Evolutionary conservation across 1,140 invertebrate species (phyloP), one percentile per base, ranked within the genome.

Genomic region (Temnothorax nylanderi): DNA sequence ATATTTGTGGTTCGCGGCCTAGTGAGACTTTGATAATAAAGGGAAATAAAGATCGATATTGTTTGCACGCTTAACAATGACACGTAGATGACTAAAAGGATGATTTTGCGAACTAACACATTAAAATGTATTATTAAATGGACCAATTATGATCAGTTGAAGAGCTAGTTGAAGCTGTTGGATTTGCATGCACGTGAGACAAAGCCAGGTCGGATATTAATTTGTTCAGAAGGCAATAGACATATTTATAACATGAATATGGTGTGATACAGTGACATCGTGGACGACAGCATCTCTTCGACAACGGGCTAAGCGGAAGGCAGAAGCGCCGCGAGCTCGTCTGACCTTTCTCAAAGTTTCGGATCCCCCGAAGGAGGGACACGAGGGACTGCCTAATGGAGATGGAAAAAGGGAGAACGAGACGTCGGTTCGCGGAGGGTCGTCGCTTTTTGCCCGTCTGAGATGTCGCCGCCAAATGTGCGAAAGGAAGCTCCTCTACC

Each of bases 381-480:
- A 72, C 76, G 77, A 84, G 77, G 72, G 85, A 87, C 56, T 87
- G 18, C 71, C 80, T 87, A 90, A 88, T 69, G 85, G 75, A 82
- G 76, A 71, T 49, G 64, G 60, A 82, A 64, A 88, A 56, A 67
- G 75, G 58, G 87, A 90, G 69, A 74, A 86, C 87, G 85, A 88
- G 90, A 88, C 58, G 75, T 41, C 75, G 74, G 80, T 90, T 82
- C 75, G 87, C 85, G 85, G 84, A 89, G 90, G 88, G 85, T 91
- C 90, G 90, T 82, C 69, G 74, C 77, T 93, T 93, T 93, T 93
- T 93, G 92, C 90, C 74, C 81, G 92, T 92, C 92, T 93, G 92
- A 90, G 92, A 92, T 90, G 91, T 91, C 91, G 88, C 85, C 84
- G 91, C 84, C 89, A 87, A 92, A 92, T 91, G 92, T 92, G 91